Percentiles rank a stretch among this genome's conserved stretches.
phyloP scores from a whole-genome alignment of 1,140 invertebrate genomes.

The Thaumatotibia leucotreta region DNA sequence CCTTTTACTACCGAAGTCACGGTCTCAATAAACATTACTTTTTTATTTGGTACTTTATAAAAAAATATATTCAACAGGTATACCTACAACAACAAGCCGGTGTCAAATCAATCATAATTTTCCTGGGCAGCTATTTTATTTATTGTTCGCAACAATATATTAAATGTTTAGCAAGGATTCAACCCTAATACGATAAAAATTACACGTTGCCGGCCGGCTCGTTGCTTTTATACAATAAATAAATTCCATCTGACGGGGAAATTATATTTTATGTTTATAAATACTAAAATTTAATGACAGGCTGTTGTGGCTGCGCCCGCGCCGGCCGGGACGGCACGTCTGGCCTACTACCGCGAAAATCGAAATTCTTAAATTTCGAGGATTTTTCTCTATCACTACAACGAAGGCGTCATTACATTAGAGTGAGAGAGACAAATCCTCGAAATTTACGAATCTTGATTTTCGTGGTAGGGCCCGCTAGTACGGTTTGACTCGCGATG shows the following conservation, averaged over 20 bases:
- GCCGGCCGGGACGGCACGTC: not conserved
- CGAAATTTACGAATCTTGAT: no score
- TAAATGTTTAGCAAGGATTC: slow-evolving; percentile 49
- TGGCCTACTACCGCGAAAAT: no score
- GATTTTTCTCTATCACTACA: no score
- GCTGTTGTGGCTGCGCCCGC: slow-evolving; percentile 15
- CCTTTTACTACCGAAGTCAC: no score
- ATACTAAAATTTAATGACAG: slow-evolving; percentile 33
- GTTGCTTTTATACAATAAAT: slow-evolving; percentile 44
- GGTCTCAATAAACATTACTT: no score
- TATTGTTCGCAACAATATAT: slow-evolving; percentile 46
- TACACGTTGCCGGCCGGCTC: slow-evolving; percentile 37
- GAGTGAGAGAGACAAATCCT: no score
- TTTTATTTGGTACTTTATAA: no score
- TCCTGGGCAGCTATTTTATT: slow-evolving; percentile 24
- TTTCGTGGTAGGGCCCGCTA: no score
- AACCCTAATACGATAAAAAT: slow-evolving; percentile 55
- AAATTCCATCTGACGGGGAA: slow-evolving; percentile 54
- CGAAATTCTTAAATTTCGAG: no score
- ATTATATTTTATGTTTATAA: slow-evolving; percentile 62
- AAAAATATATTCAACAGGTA: no score
- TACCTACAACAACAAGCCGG: not conserved
- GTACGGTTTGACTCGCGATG: no score
- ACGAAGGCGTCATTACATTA: no score
- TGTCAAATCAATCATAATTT: slow-evolving; percentile 14